Evolutionary conservation across 2,888 invertebrate species (phyloP), one percentile per base, ranked within the genome.

Genomic region (Malthinus flaveolus): DNA sequence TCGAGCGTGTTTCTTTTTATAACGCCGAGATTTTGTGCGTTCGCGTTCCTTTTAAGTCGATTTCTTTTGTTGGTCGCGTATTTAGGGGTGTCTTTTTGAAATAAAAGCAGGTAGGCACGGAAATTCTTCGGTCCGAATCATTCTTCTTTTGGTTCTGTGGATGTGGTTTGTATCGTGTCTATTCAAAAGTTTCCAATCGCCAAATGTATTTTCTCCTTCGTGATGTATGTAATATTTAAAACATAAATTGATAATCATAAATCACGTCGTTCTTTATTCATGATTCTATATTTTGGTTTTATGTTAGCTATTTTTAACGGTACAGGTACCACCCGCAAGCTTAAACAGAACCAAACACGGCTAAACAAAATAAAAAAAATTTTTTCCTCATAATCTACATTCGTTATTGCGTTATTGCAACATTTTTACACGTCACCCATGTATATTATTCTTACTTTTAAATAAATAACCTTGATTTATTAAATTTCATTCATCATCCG

Each of bases 141-240:
- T 39, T 55, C 55, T 49, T 49, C 34, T 23, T n/a, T n/a, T n/a
- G n/a, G n/a, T n/a, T n/a, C n/a, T n/a, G n/a, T 49, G 44, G 55
- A 49, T 49, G 12, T 39, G 9, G 15, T 15, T 9, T 15, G 13
- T 36, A 1, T 35, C 9, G 5, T 10, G n/a, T 15, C 36, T 36
- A 32, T 39, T n/a, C 23, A 46, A 36, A 9, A 37, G 35, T 52
- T 50, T 51, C 42, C 10, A 10, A 10, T 42, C 23, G n/a, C 39
- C 39, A 23, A 42, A 42, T 42, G 23, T 23, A 42, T 42, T 42
- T 42, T 42, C 9, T 42, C 23, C 10, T 32, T 46, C 32, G 32
- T 46, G 46, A 32, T 32, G 32, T 46, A 36, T 23, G 23, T 23
- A 23, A 23, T 23, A 23, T 23, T 23, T 23, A 23, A 23, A 23